Evolutionary conservation across 1,140 invertebrate genomes (phyloP), one percentile per base, ranked within the genome.

Genomic region (Notospermus geniculatus): DNA sequence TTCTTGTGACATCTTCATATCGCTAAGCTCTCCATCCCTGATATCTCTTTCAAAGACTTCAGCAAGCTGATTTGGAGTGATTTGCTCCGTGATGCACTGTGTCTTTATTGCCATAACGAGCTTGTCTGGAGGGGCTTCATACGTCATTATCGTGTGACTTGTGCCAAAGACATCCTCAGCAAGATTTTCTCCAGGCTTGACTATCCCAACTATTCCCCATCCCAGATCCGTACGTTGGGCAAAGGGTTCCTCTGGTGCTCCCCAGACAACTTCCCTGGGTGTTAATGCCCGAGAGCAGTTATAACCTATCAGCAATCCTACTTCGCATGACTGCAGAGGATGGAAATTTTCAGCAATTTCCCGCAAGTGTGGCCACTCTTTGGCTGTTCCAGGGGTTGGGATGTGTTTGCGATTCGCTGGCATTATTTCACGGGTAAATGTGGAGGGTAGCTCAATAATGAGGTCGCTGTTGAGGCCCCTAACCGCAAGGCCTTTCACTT

Each of bases 321-420:
- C 23, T 32, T 62, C 39, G 39, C 55, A 62, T 30, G 62, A 29
- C 2, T n/a, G n/a, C n/a, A n/a, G n/a, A n/a, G n/a, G n/a, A n/a
- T n/a, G n/a, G n/a, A n/a, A n/a, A n/a, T n/a, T n/a, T n/a, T n/a
- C n/a, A n/a, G n/a, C n/a, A n/a, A n/a, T n/a, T n/a, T n/a, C n/a
- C n/a, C n/a, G n/a, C n/a, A n/a, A n/a, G n/a, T n/a, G n/a, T n/a
- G n/a, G n/a, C n/a, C n/a, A n/a, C n/a, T n/a, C n/a, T n/a, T n/a
- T n/a, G n/a, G n/a, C n/a, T n/a, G n/a, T n/a, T n/a, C 28, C 59
- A 11, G 59, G 59, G 5, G 59, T 53, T 4, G 54, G 63, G 23
- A 65, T 65, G 30, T 65, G 64, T 15, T 46, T 30, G 19, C 64
- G 22, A 50, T 67, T 64, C 5, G 62, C 62, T 17, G 65, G 65